phyloP scores from a whole-genome alignment of 2,113 vertebrate genomes.

The Austrofundulus limnaeus region DNA sequence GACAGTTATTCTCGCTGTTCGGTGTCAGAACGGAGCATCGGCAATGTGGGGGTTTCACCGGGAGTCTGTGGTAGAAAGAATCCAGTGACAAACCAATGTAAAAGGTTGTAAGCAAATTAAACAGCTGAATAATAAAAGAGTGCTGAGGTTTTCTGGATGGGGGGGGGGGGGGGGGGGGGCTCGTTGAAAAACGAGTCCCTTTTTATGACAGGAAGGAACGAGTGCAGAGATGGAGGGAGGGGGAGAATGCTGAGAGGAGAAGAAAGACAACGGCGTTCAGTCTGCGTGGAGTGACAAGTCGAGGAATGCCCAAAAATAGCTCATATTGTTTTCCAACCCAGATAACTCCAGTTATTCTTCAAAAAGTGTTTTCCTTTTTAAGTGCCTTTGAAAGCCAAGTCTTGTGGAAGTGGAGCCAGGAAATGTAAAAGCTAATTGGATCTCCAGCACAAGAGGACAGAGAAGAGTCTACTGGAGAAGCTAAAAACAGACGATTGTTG shows the following conservation, averaged over 20 bases:
- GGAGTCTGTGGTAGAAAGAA: background rate
- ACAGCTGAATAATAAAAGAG: too few relatives aligned
- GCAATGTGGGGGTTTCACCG: background rate
- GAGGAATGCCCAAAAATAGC: slow-evolving; percentile 51
- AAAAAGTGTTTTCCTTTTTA: slow-evolving; percentile 36
- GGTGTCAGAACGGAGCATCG: slow-evolving; percentile 17
- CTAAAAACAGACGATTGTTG: slow-evolving; percentile 37
- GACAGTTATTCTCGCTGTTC: slow-evolving; percentile 10
- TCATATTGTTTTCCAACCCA: slow-evolving; percentile 45
- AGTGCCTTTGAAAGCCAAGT: slow-evolving; percentile 17
- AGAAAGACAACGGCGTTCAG: slow-evolving; percentile 33
- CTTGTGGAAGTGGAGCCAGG: slow-evolving; percentile 35
- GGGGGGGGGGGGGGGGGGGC: too few relatives aligned
- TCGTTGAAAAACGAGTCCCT: slow-evolving; percentile 48
- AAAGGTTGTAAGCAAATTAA: background rate
- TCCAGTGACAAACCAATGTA: background rate
- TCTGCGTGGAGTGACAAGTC: slow-evolving; percentile 47
- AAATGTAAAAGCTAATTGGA: slow-evolving; percentile 43
- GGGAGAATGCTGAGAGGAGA: slow-evolving; percentile 25
- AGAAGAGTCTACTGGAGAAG: slow-evolving; percentile 20
- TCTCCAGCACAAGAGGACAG: slow-evolving; percentile 38
- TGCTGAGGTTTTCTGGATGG: too few relatives aligned
- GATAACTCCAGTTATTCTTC: slow-evolving; percentile 45
- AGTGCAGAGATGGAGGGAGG: slow-evolving; percentile 38
- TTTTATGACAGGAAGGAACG: slow-evolving; percentile 41